Conservation (phyloP, 1,140 invertebrate genomes). For the Aphidius ervi region DNA sequence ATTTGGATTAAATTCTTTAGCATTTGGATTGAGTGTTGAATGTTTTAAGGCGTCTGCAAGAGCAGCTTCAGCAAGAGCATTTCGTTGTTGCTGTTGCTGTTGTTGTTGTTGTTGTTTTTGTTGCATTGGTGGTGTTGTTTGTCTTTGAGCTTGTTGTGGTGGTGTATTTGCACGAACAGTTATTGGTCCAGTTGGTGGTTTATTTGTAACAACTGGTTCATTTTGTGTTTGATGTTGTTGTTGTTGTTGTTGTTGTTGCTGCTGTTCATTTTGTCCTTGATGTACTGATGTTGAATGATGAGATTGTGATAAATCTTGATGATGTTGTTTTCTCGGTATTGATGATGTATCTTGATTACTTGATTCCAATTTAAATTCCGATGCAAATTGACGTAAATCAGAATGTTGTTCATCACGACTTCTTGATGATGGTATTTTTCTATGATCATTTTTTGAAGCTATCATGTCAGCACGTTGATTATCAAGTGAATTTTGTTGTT, state of each 20-base stretch:
- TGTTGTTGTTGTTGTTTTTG: slow-evolving; percentile 29
- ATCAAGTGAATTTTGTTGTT: slow-evolving; percentile 43
- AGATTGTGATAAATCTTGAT: slow-evolving; percentile 36
- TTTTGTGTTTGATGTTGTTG: slow-evolving; percentile 35
- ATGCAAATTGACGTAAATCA: slow-evolving; percentile 58
- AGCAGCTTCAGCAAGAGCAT: slow-evolving; percentile 36
- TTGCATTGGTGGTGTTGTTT: slow-evolving; percentile 27
- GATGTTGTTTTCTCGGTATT: slow-evolving; percentile 36
- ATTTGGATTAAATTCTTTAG: slow-evolving; percentile 86
- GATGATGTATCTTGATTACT: slow-evolving; percentile 37
- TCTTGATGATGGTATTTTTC: slow-evolving; percentile 41
- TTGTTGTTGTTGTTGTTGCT: slow-evolving; percentile 31
- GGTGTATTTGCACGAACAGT: slow-evolving; percentile 40
- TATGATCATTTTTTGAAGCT: slow-evolving; percentile 41
- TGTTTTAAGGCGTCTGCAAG: slow-evolving; percentile 64
- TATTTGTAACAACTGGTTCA: slow-evolving; percentile 41
- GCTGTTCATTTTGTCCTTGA: slow-evolving; percentile 27
- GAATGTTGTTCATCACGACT: slow-evolving; percentile 54
- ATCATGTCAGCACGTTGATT: slow-evolving; percentile 41
- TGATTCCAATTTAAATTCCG: slow-evolving; percentile 58
- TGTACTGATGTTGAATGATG: slow-evolving; percentile 36
- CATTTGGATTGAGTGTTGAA: slow-evolving; percentile 81
- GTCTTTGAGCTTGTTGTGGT: slow-evolving; percentile 31
- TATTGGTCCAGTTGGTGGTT: slow-evolving; percentile 42
- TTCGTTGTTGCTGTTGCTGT: slow-evolving; percentile 36